Evolutionary conservation across 2,113 vertebrate genomes (phyloP).

Genomic region (Laticauda laticaudata): DNA sequence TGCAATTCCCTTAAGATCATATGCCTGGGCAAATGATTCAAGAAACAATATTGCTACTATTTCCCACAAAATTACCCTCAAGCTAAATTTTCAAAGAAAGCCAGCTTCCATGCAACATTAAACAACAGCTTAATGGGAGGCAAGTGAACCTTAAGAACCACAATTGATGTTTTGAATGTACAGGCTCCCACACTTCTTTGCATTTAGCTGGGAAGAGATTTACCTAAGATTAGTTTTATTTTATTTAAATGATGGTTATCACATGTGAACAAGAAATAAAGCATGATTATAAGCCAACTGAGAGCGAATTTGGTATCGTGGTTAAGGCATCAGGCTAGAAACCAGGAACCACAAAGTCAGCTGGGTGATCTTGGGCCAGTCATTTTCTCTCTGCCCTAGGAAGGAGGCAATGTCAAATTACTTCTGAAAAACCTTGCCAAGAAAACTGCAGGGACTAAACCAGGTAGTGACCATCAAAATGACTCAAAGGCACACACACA

Average conservation of each 20-base stretch:
- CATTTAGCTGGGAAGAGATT: neutral
- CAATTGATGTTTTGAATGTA: neutral
- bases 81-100: neutral
- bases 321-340: neutral
- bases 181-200: neutral
- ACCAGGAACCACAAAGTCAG: neutral
- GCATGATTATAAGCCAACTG: neutral
- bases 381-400: neutral
- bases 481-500: neutral
- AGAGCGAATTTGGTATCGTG: neutral
- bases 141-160: neutral
- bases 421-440: neutral
- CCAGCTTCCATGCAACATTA: neutral
- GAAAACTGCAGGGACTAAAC: neutral
- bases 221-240: neutral
- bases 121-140: neutral
- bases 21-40: neutral
- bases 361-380: neutral
- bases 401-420: neutral
- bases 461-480: neutral
- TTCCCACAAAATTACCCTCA: neutral
- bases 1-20: neutral
- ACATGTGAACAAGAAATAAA: neutral
- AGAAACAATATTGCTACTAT: conserved; percentile 1
- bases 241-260: neutral